Evolutionary conservation across 2,113 vertebrate genomes (phyloP), one percentile per base, ranked within the genome.

Genomic region (Ameiurus melas): DNA sequence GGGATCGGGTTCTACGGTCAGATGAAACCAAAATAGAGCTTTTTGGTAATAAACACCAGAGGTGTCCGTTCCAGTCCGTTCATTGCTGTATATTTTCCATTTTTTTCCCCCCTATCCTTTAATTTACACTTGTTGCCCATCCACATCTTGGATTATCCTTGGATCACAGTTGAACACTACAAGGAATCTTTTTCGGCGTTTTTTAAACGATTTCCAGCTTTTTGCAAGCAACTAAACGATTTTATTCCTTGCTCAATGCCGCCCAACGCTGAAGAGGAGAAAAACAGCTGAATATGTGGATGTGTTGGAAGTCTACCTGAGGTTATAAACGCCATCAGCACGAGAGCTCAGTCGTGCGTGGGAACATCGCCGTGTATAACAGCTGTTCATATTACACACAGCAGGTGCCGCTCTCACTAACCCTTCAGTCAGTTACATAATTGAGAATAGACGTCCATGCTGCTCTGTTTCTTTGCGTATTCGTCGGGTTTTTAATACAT

Each of bases 311-410:
- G 14, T n/a, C 17, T n/a, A 78, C 71, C 85, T 64, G 85, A 20
- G 71, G 71, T 78, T 60, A 60, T 77, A 77, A 77, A 86, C 33
- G 27, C 51, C 71, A 62, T 64, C 57, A 62, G 55, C 22, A 13
- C 43, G 51, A 16, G 39, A 60, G 30, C 19, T 60, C 77, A 36
- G 30, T 53, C 85, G 36, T 39, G 77, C 47, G 17, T 80, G 85
- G 7, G 43, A 80, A 68, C 85, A 64, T 86, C 12, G 27, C 47
- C 43, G 77, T 87, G 86, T 70, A 33, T 22, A 43, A 27, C 86
- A 87, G 60, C 86, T 82, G 86, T 70, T 43, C 77, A 3, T 66
- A 43, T 82, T 71, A 81, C 51, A 87, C 64, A 17, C 57, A 58
- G 53, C 84, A 85, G 70, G 53, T 66, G 43, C 43, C 68, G 20